A percentile compares a stretch with the other conserved stretches of the same genome.
Conservation (phyloP, 2,888 invertebrate genomes). For the Tenodera sinensis region DNA sequence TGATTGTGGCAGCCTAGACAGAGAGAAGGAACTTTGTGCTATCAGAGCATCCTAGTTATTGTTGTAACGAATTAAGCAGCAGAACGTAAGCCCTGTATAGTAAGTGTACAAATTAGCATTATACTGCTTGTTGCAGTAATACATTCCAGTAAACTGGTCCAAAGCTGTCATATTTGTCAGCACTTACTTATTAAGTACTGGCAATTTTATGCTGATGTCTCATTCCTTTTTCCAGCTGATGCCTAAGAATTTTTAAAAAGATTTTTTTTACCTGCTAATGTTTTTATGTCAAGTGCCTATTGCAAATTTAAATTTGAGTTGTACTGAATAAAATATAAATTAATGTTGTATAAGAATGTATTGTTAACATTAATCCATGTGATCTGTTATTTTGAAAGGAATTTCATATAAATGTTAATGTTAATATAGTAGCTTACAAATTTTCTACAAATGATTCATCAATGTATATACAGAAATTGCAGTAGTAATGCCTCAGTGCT, state of each 20-base stretch:
- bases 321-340: constrained; percentile 19
- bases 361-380: constrained; percentile 12
- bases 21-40: neutral
- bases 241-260: constrained; percentile 10
- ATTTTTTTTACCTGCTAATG: constrained; percentile 28
- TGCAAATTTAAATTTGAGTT: constrained; percentile 28
- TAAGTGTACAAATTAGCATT: neutral
- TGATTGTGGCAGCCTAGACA: neutral
- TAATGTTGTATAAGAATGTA: constrained; percentile 23
- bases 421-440: neutral
- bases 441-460: constrained; percentile 1
- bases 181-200: constrained; percentile 9
- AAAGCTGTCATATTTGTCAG: constrained; percentile 6
- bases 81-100: neutral
- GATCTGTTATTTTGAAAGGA: neutral
- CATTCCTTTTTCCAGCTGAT: constrained; percentile 10
- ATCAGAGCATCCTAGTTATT: neutral
- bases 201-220: constrained; percentile 19
- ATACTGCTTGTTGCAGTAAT: neutral
- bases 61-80: neutral
- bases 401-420: constrained; percentile 12
- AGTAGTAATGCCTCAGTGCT: neutral
- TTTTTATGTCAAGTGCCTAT: constrained; percentile 33
- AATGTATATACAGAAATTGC: neutral
- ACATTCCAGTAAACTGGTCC: constrained; percentile 21